Evolutionary conservation across 2,113 vertebrate genomes (phyloP), one percentile per base, ranked within the genome.

Genomic region (Melanotaenia duboulayi): DNA sequence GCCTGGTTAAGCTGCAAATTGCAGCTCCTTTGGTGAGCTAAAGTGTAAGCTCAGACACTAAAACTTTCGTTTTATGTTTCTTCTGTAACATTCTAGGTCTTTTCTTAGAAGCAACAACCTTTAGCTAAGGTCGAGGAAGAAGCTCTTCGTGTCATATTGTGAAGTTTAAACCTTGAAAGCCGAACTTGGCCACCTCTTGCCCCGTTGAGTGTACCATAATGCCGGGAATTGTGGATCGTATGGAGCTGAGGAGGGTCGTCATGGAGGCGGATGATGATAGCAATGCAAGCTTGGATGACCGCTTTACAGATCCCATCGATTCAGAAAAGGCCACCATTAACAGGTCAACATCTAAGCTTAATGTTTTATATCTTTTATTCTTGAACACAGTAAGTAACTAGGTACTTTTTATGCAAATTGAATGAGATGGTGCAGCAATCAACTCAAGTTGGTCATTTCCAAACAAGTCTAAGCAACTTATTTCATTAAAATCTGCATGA

Each of bases 241-340:
- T 98, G 95, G 98, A 99, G 88, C 94, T 98, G 51, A 94, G 92
- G 75, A 97, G 95, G 91, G 95, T 98, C 89, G 93, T 93, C 92
- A 96, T 91, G 0, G 92, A 96, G 80, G 92, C 74, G 0, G 96
- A 99, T 2, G 94, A 95, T 0, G 96, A 97, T 90, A 97, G 97
- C 22, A 94, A 84, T 11, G 94, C 95, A 72, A 97, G 97, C 85
- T 87, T 94, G 2, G 95, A 96, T 58, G 96, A 95, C n/a, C 91
- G 89, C 81, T 97, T 88, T 86, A 76, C 83, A 0, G 91, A 92
- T 40, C 82, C 93, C 35, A 91, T 85, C 0, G 94, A 94, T 51
- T 91, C 92, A 0, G 97, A 95, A 66, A 99, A 97, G 90, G 87
- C 90, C 80, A 93, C 93, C 13, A 95, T 97, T 48, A 91, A 82